Evolutionary conservation across 1,140 invertebrate species (phyloP).

Genomic region (Achroia grisella): DNA sequence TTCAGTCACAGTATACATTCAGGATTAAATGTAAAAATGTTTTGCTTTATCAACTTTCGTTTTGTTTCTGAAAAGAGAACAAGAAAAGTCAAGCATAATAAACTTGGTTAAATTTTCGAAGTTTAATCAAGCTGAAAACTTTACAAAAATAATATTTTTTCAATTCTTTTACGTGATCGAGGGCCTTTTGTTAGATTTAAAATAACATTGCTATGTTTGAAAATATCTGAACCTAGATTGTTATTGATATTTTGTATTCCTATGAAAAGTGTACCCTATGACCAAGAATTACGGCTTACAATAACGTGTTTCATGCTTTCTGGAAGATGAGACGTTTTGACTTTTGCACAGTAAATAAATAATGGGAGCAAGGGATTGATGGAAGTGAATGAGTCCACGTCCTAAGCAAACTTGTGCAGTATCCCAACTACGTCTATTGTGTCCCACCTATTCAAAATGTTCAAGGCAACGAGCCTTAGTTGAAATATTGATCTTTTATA

Average conservation of each 20-base stretch:
- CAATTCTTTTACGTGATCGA: slow-evolving; percentile 22
- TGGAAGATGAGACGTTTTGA: slow-evolving; percentile 27
- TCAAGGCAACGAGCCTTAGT: slow-evolving; percentile 16
- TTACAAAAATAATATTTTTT: slow-evolving; percentile 16
- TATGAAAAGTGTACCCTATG: slow-evolving; percentile 9
- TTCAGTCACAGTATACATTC: slow-evolving; percentile 6
- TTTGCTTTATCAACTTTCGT: not conserved
- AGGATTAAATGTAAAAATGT: slow-evolving; percentile 2
- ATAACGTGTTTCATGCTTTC: slow-evolving; percentile 1
- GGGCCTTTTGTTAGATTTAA: slow-evolving; percentile 23
- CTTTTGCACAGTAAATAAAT: slow-evolving; percentile 44
- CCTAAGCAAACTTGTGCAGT: slow-evolving; percentile 53
- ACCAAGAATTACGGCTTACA: slow-evolving; percentile 11
- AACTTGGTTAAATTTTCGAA: not conserved
- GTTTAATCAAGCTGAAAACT: slow-evolving; percentile 7
- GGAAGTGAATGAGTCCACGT: slow-evolving; percentile 47
- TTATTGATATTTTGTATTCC: not conserved
- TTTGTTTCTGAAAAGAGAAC: not conserved
- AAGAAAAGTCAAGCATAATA: no score
- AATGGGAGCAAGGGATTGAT: slow-evolving; percentile 53
- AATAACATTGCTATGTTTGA: slow-evolving; percentile 7
- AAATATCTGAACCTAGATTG: no score
- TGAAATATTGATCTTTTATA: slow-evolving; percentile 28
- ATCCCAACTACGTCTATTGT: slow-evolving; percentile 37
- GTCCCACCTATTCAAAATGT: slow-evolving; percentile 27